Evolutionary conservation across 2,888 invertebrate genomes (phyloP).

Genomic region (Cephus sareptanus): DNA sequence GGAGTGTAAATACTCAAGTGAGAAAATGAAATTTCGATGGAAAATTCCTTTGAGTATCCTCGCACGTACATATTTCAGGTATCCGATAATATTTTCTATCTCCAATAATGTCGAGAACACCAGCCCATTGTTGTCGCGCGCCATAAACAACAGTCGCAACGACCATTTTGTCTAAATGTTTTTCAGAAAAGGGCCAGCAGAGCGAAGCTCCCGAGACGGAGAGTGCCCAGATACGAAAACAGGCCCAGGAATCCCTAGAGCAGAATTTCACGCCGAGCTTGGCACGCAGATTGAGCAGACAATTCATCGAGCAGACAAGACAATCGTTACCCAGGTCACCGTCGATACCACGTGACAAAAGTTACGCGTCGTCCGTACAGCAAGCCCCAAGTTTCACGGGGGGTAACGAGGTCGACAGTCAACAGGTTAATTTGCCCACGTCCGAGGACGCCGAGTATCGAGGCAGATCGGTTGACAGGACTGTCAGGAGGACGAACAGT

Average conservation of each 20-base stretch:
- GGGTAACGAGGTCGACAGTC: slow-evolving; percentile 19
- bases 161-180: slow-evolving; percentile 28
- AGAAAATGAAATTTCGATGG: background rate
- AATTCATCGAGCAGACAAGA: slow-evolving; percentile 59
- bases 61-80: background rate
- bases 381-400: slow-evolving; percentile 24
- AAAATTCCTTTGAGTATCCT: background rate
- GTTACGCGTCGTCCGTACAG: slow-evolving; percentile 37
- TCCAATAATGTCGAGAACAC: slow-evolving; percentile 25
- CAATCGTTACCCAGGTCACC: slow-evolving; percentile 54
- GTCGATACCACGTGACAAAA: slow-evolving; percentile 50
- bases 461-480: slow-evolving; percentile 45
- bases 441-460: slow-evolving; percentile 48
- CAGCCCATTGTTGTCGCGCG: background rate
- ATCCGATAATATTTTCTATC: background rate
- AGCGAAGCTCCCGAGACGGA: slow-evolving; percentile 17
- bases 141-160: slow-evolving; percentile 3
- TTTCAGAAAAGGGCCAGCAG: slow-evolving; percentile 36
- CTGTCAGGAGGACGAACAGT: slow-evolving; percentile 56
- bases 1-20: slow-evolving; percentile 43
- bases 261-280: slow-evolving; percentile 60
- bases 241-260: slow-evolving; percentile 47
- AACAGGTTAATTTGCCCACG: slow-evolving; percentile 29
- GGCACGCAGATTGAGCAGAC: slow-evolving; percentile 57
- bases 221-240: slow-evolving; percentile 32